These are phyloP conservation scores for Mormyrus iriodes DNA, from an alignment of 2,113 vertebrate species.

Conservation along the genomic window DNA sequence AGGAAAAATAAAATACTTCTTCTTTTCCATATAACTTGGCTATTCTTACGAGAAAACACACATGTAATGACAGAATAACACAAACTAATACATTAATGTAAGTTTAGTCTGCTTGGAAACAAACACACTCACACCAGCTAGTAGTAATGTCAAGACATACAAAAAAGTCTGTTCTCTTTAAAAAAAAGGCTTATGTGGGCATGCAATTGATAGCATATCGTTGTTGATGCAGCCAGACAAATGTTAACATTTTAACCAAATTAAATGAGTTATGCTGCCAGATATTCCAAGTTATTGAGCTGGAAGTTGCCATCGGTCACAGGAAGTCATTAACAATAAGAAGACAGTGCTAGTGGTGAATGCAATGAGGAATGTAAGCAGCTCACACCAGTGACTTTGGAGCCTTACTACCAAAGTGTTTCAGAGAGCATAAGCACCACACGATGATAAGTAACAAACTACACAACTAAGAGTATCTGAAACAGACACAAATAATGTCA, in stretches of 20 bases:
- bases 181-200: not conserved
- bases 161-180: not conserved
- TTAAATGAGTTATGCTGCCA: not conserved
- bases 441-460: not conserved
- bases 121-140: no score
- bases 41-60: not conserved
- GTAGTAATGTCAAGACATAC: not conserved
- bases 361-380: not conserved
- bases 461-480: not conserved
- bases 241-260: not conserved
- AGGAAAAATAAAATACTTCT: not conserved
- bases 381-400: not conserved
- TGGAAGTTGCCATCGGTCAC: not conserved
- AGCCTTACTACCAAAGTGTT: not conserved
- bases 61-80: not conserved
- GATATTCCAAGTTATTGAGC: not conserved
- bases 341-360: not conserved
- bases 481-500: not conserved
- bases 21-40: no score
- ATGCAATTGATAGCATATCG: not conserved
- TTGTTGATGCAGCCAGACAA: not conserved
- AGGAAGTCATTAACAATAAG: not conserved
- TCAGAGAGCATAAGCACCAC: not conserved
- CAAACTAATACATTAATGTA: not conserved
- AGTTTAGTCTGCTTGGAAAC: not conserved